Evolutionary conservation across 1,140 invertebrate genomes (phyloP).

Genomic region (Ceratitis capitata): DNA sequence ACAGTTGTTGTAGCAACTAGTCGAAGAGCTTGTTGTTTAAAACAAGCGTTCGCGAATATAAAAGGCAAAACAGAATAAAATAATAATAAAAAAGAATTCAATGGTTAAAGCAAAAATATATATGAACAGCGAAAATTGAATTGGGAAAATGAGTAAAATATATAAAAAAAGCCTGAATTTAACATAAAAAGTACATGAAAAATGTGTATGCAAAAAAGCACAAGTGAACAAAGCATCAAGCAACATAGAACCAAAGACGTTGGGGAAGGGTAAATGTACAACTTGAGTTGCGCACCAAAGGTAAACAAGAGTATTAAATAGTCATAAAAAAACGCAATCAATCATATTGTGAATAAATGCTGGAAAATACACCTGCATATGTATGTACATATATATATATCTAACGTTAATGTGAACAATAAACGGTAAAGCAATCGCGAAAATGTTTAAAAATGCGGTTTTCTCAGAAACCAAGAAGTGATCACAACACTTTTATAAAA

Average conservation of each 20-base stretch:
- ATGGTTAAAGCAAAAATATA: not conserved
- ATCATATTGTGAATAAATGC: no score
- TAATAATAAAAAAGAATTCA: conserved; percentile 8
- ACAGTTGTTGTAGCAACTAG: conserved; percentile 9
- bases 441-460: no score
- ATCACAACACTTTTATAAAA: no score
- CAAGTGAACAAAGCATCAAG: not conserved
- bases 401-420: no score
- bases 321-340: not conserved
- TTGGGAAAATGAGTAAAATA: not conserved
- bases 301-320: not conserved
- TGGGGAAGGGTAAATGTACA: not conserved
- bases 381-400: no score
- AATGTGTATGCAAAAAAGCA: not conserved
- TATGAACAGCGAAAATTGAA: not conserved
- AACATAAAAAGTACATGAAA: not conserved
- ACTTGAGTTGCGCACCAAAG: not conserved
- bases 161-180: not conserved
- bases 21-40: conserved; percentile 20
- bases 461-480: no score
- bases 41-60: not conserved
- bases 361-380: no score
- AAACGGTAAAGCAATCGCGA: no score
- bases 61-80: not conserved
- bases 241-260: not conserved